Evolutionary conservation across 2,888 invertebrate species (phyloP).

Genomic region (Hipparchia semele): DNA sequence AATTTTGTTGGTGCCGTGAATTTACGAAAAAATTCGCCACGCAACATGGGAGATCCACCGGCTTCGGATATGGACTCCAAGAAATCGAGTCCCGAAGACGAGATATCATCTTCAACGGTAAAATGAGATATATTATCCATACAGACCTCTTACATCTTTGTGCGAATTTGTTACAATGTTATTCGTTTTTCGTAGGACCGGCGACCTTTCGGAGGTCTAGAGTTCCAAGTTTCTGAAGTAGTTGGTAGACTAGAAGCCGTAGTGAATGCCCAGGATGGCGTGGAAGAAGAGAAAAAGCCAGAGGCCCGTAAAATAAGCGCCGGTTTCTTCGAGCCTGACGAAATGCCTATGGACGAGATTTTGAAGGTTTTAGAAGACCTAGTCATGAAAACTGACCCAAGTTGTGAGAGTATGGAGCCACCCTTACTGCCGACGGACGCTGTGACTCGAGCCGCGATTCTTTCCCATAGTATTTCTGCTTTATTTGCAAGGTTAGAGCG

Average conservation of each 20-base stretch:
- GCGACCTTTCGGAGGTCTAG: slow-evolving; percentile 85
- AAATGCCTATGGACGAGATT: slow-evolving; percentile 85
- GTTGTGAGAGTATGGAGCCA: slow-evolving; percentile 85
- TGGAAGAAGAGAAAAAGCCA: slow-evolving; percentile 68
- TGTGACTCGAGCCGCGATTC: slow-evolving; percentile 84
- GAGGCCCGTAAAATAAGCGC: slow-evolving; percentile 77
- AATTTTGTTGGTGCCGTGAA: slow-evolving; percentile 69
- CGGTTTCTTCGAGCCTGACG: slow-evolving; percentile 79
- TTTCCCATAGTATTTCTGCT: slow-evolving; percentile 94
- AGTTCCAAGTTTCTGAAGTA: slow-evolving; percentile 89
- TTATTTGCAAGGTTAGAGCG: slow-evolving; percentile 93
- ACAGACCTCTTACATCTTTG: slow-evolving; percentile 32
- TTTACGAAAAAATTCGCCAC: slow-evolving; percentile 69
- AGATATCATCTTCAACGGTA: slow-evolving; percentile 62
- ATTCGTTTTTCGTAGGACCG: slow-evolving; percentile 76
- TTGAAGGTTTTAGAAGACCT: slow-evolving; percentile 82
- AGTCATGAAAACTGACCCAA: slow-evolving; percentile 84
- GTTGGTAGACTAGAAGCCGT: slow-evolving; percentile 87
- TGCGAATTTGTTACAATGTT: slow-evolving; percentile 33
- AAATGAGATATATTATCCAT: slow-evolving; percentile 36
- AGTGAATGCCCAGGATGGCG: slow-evolving; percentile 72
- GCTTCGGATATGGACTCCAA: slow-evolving; percentile 64
- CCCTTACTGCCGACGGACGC: slow-evolving; percentile 85
- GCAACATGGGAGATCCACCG: slow-evolving; percentile 78
- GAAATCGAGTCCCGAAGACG: slow-evolving; percentile 58